Conservation (phyloP, 2,797 vertebrate genomes). For the Liparis tanakae region DNA sequence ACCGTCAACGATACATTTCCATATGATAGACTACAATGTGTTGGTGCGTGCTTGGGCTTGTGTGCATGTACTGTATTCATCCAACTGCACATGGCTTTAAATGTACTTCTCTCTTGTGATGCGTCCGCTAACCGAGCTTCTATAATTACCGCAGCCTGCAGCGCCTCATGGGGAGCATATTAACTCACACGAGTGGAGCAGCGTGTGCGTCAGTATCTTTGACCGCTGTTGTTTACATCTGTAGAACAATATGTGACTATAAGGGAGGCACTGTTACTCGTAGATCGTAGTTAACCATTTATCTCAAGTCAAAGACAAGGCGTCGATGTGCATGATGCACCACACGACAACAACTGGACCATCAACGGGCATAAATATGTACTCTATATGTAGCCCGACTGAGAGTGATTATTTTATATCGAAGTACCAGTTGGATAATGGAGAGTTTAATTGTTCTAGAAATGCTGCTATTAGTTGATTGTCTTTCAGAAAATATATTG, state of each 20-base stretch:
- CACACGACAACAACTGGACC: background rate
- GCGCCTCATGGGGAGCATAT: conserved; percentile 82
- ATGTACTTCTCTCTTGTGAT: conserved; percentile 65
- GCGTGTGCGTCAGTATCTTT: conserved; percentile 30
- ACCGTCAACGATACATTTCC: background rate
- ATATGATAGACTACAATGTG: background rate
- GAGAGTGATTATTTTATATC: background rate
- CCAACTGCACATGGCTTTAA: conserved; percentile 54
- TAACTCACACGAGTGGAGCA: conserved; percentile 84
- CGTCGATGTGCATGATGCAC: conserved; percentile 1
- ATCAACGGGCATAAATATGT: background rate
- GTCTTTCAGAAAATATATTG: too few species aligned
- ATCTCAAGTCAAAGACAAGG: background rate
- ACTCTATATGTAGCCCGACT: background rate
- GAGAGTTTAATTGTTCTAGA: background rate
- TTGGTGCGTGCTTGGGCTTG: background rate
- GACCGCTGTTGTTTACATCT: conserved; percentile 29
- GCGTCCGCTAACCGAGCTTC: conserved; percentile 70
- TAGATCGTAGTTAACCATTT: conserved; percentile 5
- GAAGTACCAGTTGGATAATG: too few species aligned
- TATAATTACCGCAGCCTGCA: conserved; percentile 84
- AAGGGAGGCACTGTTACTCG: conserved; percentile 13
- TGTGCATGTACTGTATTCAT: conserved; percentile 32
- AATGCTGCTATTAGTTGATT: too few species aligned
- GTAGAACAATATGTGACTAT: conserved; percentile 21